Base-by-base conservation (phyloP, 2,113 vertebrate genomes). In the Paramormyrops kingsleyae region DNA sequence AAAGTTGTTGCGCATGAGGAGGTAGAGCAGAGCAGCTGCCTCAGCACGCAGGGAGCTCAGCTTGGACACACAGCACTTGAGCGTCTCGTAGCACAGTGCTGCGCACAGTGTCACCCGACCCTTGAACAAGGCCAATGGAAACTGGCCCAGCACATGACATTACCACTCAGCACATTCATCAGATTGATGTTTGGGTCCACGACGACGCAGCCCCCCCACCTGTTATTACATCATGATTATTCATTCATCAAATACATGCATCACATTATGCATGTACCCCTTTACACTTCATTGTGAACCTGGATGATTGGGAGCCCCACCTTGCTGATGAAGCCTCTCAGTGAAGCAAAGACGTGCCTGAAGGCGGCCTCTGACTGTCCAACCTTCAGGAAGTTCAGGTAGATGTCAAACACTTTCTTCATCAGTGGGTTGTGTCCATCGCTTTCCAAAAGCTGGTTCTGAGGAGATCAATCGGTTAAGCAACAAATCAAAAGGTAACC, bases 1-100 rank as follows among this genome's bases (percentile, higher is more conserved):
- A 85, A 98, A 99, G 94, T 99, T 99, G 93, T 97, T 98, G 90
- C 96, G 97, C 99, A 99, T 99, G 88, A 99, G 96, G 90, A 99
- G 96, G 92, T 99, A 99, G 31, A 99, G 96, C 92, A 99, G 96
- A n/a, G 97, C 97, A 0, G 98, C 97, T 0, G 98, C 98, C 93
- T 99, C 98, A 0, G 97, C 97, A 88, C 99, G 95, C 0, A 98
- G 97, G 7, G 96, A 97, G 4, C 94, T 95, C 92, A 99, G 95
- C 93, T 98, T 99, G 24, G 98, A 99, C 44, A 98, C 98, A 85
- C 98, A 99, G 91, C 98, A 99, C 92, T 98, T 99, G 50, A 99
- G 95, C 91, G 99, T 97, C 92, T 99, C 98, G 0, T 98, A 99
- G 95, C 99, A 99, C 93, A 99, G 96, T 0, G 97, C 96, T 87